A percentile compares a stretch with the other conserved stretches of the same genome.
Evolutionary conservation across 2,888 invertebrate genomes (phyloP).

Genomic region (Scelioninae gen. 2): DNA sequence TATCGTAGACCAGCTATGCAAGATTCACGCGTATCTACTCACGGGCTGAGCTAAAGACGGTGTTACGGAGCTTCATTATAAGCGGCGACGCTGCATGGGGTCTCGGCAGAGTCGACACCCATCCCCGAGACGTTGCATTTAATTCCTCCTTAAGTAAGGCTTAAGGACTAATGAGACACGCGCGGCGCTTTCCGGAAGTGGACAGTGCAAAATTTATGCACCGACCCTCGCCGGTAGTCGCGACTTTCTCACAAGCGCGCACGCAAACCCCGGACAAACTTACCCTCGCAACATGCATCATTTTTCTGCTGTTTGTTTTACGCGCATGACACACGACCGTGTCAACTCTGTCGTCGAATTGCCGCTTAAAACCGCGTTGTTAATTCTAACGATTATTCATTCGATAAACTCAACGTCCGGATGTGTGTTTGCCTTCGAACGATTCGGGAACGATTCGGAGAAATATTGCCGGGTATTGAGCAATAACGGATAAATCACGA

Average conservation of each 20-base stretch:
- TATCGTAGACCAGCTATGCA: conserved; percentile 30
- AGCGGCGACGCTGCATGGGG: conserved; percentile 69
- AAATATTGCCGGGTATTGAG: background rate
- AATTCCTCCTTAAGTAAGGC: conserved; percentile 68
- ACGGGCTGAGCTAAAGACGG: conserved; percentile 63
- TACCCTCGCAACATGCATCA: conserved; percentile 13
- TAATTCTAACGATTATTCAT: conserved; percentile 2
- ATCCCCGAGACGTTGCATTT: conserved; percentile 68
- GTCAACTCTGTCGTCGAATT: background rate
- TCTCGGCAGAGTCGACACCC: conserved; percentile 69
- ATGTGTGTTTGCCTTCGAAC: too few species aligned
- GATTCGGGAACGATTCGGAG: too few species aligned
- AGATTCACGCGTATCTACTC: conserved; percentile 51
- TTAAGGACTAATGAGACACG: conserved; percentile 71
- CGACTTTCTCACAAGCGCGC: conserved; percentile 37
- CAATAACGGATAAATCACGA: too few species aligned
- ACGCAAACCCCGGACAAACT: conserved; percentile 12
- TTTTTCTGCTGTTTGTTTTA: conserved; percentile 12
- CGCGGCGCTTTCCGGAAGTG: conserved; percentile 68
- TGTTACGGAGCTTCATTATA: conserved; percentile 69
- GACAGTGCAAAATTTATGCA: conserved; percentile 65
- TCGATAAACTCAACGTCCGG: too few species aligned
- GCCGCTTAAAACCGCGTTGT: background rate
- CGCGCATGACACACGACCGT: background rate
- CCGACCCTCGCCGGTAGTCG: conserved; percentile 55